Conservation (phyloP, 92 coral and sea anemone genomes). For the Hydrozoanthus gracilis region DNA sequence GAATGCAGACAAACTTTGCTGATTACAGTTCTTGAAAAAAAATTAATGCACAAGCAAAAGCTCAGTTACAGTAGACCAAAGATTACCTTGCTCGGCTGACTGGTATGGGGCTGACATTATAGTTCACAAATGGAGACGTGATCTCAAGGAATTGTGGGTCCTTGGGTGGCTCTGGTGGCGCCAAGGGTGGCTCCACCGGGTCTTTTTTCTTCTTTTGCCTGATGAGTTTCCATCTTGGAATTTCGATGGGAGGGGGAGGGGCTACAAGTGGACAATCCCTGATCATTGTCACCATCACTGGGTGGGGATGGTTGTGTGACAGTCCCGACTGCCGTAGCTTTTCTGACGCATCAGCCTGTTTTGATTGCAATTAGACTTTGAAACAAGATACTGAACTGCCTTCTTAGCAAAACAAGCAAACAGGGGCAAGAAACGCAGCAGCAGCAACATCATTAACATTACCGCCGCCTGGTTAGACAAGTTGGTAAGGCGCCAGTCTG, state of each 20-base stretch:
- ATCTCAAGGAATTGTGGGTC: slow-evolving; percentile 97
- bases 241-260: slow-evolving; percentile 96
- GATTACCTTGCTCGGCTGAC: slow-evolving; percentile 95
- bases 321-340: slow-evolving; percentile 95
- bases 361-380: background rate
- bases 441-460: background rate
- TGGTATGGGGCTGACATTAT: slow-evolving; percentile 95
- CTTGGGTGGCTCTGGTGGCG: slow-evolving; percentile 94
- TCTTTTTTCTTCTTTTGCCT: slow-evolving; percentile 94
- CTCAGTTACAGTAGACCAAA: background rate
- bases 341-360: slow-evolving; percentile 98
- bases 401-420: too few species aligned
- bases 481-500: too few species aligned
- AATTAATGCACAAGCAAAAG: background rate
- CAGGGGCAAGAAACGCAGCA: too few species aligned
- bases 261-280: slow-evolving; percentile 96
- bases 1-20: background rate
- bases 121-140: slow-evolving; percentile 91
- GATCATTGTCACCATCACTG: slow-evolving; percentile 84
- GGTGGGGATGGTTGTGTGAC: slow-evolving; percentile 97
- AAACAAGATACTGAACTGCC: background rate
- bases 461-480: background rate
- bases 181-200: slow-evolving; percentile 87
- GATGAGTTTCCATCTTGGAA: slow-evolving; percentile 97
- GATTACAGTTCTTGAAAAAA: background rate